Evolutionary conservation across 2,113 vertebrate species (phyloP).

Genomic region (Muntiacus reevesi): DNA sequence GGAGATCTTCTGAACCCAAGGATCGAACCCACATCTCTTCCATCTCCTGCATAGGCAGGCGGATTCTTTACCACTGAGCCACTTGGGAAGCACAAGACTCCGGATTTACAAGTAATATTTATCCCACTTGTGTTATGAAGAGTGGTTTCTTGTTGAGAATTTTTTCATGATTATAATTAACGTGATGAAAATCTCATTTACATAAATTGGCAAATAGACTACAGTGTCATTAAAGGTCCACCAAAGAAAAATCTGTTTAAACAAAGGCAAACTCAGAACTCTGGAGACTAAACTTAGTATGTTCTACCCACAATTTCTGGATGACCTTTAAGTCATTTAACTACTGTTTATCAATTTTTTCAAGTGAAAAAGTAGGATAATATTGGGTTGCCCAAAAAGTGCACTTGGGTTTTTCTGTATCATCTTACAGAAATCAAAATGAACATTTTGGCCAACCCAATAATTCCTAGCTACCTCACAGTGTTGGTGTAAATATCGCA

Average conservation of each 20-base stretch:
- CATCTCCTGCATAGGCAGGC: background rate
- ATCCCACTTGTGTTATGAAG: background rate
- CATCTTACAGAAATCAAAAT: background rate
- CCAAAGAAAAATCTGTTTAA: background rate
- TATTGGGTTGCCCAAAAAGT: background rate
- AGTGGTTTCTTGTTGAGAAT: background rate
- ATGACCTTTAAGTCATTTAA: background rate
- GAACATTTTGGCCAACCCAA: background rate
- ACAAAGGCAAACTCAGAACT: background rate
- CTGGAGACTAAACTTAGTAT: background rate
- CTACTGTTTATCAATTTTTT: background rate
- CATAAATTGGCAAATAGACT: background rate
- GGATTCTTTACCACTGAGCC: background rate
- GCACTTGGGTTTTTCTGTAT: background rate
- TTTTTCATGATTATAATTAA: background rate
- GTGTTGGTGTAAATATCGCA: constrained; percentile 15
- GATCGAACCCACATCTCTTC: background rate
- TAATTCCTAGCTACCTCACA: background rate
- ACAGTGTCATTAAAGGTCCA: background rate
- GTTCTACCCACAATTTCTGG: background rate
- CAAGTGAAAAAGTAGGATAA: background rate
- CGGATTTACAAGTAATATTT: background rate
- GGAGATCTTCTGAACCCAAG: background rate
- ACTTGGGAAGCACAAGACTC: background rate
- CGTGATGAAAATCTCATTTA: background rate